Evolutionary conservation across 2,888 invertebrate species (phyloP), one percentile per base, ranked within the genome.

Genomic region (Macrophya alboannulata): DNA sequence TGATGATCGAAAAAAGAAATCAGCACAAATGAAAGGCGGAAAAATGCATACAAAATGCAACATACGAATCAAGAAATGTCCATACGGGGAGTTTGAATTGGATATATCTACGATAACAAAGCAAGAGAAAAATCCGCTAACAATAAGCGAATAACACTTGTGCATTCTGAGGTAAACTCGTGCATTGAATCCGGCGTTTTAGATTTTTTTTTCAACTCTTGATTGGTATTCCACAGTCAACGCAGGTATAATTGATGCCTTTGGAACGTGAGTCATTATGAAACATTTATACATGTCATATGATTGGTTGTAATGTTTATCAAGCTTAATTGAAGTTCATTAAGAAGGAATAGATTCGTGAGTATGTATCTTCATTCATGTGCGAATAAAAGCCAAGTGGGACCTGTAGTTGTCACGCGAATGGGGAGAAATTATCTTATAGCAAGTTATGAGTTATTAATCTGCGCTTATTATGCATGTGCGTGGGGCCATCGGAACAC

Each of bases 351-450:
- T n/a, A 62, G 25, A 25, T 17, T 17, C 5, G 21, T 3, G 62
- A 62, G 10, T 12, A 62, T 21, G 62, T 4, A 62, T 51, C 51
- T 21, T 15, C 45, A 17, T n/a, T 25, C 21, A n/a, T 10, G 62
- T 31, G 31, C 31, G 25, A 62, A 25, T 25, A 25, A 4, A 21
- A 62, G 25, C 25, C 62, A 25, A 62, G 62, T 62, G 62, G 62
- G 25, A 62, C 37, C 31, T 68, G 68, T 15, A 68, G 37, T 68
- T 68, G 15, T 37, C 68, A 68, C 68, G 68, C 17, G 31, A 37
- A 25, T 37, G 37, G 5, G 37, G 37, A 31, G 31, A 12, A 68
- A 68, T 68, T 68, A 68, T 68, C 68, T 68, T 68, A 68, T 68
- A 37, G 68, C 37, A 15, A 17, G 31, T 21, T 37, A 68, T 68